These are phyloP conservation scores for Parelbella ahira DNA, from an alignment of 2,888 invertebrate genomes.

Conservation along the genomic window DNA sequence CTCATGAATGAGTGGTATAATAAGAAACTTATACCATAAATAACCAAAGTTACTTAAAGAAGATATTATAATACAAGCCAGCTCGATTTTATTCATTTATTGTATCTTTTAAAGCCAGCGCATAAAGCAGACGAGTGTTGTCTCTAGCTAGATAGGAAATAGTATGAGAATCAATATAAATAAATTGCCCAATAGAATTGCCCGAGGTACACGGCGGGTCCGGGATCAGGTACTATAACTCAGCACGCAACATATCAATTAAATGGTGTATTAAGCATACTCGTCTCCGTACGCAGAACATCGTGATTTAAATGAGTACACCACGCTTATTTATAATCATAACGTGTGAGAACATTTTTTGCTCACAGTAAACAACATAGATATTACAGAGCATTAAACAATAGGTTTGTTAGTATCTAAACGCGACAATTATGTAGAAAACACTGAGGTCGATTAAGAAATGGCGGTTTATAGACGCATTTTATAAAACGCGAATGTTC, in stretches of 20 bases:
- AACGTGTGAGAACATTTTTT: slow-evolving; percentile 18
- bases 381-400: too few relatives aligned
- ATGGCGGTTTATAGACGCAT: too few relatives aligned
- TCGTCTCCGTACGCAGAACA: slow-evolving; percentile 49
- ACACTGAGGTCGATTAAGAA: too few relatives aligned
- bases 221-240: slow-evolving; percentile 66
- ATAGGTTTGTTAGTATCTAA: too few relatives aligned
- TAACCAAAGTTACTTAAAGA: slow-evolving; percentile 28
- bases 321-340: slow-evolving; percentile 13
- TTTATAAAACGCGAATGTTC: not conserved
- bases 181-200: slow-evolving; percentile 70
- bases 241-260: slow-evolving; percentile 75
- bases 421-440: too few relatives aligned
- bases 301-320: slow-evolving; percentile 48
- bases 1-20: too few relatives aligned
- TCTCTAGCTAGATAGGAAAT: slow-evolving; percentile 57
- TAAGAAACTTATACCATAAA: slow-evolving; percentile 25
- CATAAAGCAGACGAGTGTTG: slow-evolving; percentile 56
- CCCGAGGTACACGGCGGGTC: slow-evolving; percentile 56
- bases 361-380: not conserved
- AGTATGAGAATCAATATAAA: slow-evolving; percentile 70
- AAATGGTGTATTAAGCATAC: slow-evolving; percentile 64
- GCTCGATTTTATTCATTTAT: slow-evolving; percentile 38
- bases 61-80: slow-evolving; percentile 32
- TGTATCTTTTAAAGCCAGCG: slow-evolving; percentile 35